These are phyloP conservation scores for Podarcis raffonei DNA, from an alignment of 2,113 vertebrate genomes.

Conservation along the genomic window DNA sequence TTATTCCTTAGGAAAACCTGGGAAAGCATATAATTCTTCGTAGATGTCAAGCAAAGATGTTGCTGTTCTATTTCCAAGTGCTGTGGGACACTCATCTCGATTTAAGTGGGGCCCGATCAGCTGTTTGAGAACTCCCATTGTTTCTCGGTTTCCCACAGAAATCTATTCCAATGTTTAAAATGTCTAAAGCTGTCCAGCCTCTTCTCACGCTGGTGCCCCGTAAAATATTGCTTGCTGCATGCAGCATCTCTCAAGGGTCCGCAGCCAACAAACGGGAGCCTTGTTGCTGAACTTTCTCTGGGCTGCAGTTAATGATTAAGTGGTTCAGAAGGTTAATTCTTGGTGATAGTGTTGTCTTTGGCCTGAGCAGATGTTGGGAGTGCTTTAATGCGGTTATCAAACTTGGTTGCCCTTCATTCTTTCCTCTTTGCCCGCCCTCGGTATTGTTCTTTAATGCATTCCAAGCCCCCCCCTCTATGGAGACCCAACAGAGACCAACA, in stretches of 20 bases:
- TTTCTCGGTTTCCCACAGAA: conserved; percentile 81
- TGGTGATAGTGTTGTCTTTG: conserved; percentile 91
- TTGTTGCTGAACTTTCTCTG: conserved; percentile 91
- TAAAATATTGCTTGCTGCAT: conserved; percentile 88
- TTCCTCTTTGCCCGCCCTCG: conserved; percentile 71
- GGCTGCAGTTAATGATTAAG: conserved; percentile 94
- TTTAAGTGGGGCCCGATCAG: conserved; percentile 65
- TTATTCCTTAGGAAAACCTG: too few species aligned
- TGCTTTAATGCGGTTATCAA: conserved; percentile 99
- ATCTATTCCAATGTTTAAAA: conserved; percentile 79
- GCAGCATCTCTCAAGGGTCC: conserved; percentile 76
- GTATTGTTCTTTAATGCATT: conserved; percentile 87
- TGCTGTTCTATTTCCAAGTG: neutral
- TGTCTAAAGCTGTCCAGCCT: conserved; percentile 74
- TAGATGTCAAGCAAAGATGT: conserved; percentile 22
- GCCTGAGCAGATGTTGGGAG: conserved; percentile 96
- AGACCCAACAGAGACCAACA: conserved; percentile 82
- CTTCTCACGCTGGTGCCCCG: conserved; percentile 92
- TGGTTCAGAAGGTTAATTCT: conserved; percentile 92
- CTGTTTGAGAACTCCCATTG: conserved; percentile 78
- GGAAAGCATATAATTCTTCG: too few species aligned
- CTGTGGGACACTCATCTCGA: conserved; percentile 21
- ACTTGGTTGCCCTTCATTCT: conserved; percentile 90
- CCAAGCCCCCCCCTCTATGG: conserved; percentile 85
- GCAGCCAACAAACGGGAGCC: conserved; percentile 89